Base-by-base conservation (phyloP, 2,888 invertebrate species). In the Heliconius hortense region DNA sequence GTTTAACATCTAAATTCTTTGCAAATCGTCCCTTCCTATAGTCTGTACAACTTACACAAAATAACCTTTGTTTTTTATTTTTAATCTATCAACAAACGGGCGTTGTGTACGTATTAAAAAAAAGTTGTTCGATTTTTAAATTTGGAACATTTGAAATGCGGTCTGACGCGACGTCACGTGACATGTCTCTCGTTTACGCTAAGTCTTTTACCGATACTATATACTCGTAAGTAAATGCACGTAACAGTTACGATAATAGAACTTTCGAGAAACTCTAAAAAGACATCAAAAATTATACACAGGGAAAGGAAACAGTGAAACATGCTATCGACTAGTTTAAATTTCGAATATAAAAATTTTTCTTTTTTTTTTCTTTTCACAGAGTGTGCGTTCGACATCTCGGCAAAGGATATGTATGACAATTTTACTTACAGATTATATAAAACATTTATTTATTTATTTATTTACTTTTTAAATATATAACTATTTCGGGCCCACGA, bases 11-110 rank as follows among this genome's bases (percentile, higher is more conserved):
- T 94, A 94, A 90, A 89, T 93, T 94, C 91, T 94, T 94, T 94
- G 94, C 94, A 94, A 93, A 90, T 89, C 91, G 94, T 94, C 94
- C 94, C 94, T 91, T 93, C 93, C 93, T 94, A 93, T 90, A 86
- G 85, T 89, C 91, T 93, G 92, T 93, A 94, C 93, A 93, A 90
- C 92, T 93, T 92, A 94, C 88, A 90, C 89, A 89, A 92, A 91
- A 91, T 91, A 93, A 93, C 89, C 84, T 86, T 88, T 39, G 35
- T 64, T 39, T 64, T 31, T 64, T 39, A 64, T 64, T 64, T 87
- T 89, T 90, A 91, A 89, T 90, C 91, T 92, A 92, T 89, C 88
- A 93, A 92, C 92, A 90, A 89, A 90, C 89, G 84, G 89, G 89
- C 90, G 53, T 84, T 82, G 87, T 86, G 88, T 92, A 91, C 90